These are phyloP conservation scores for Spilarctia lutea DNA, from an alignment of 2,888 invertebrate genomes.

Conservation along the genomic window DNA sequence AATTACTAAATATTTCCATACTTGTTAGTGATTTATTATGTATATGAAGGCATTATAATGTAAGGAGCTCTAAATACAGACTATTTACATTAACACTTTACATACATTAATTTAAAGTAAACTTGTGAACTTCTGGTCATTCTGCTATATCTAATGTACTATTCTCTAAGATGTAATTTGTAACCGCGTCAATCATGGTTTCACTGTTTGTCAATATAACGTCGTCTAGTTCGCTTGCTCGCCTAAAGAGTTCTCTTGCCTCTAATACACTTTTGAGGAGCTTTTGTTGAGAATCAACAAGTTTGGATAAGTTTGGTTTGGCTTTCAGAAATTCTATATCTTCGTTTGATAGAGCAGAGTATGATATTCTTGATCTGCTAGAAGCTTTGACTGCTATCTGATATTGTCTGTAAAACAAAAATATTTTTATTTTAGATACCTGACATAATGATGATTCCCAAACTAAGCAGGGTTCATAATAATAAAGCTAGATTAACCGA, in stretches of 20 bases:
- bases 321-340: constrained; percentile 79
- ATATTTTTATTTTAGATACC: too few relatives aligned
- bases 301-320: constrained; percentile 73
- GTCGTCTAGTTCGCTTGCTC: constrained; percentile 68
- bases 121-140: constrained; percentile 23
- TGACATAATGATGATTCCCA: too few relatives aligned
- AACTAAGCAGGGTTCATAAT: too few relatives aligned
- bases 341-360: constrained; percentile 73
- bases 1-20: background rate
- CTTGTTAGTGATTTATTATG: constrained; percentile 6
- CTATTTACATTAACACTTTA: constrained; percentile 31
- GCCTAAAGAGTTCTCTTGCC: constrained; percentile 63
- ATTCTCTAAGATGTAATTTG: constrained; percentile 74
- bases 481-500: too few relatives aligned
- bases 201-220: constrained; percentile 67
- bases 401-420: constrained; percentile 65
- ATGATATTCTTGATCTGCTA: constrained; percentile 69
- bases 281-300: constrained; percentile 71
- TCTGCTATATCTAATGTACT: constrained; percentile 66
- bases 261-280: constrained; percentile 70
- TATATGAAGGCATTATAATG: constrained; percentile 4
- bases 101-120: constrained; percentile 16
- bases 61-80: constrained; percentile 24
- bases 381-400: constrained; percentile 68
- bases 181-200: constrained; percentile 66